phyloP scores from a whole-genome alignment of 1,140 invertebrate species.

The Macrotrachela quadricornifera region DNA sequence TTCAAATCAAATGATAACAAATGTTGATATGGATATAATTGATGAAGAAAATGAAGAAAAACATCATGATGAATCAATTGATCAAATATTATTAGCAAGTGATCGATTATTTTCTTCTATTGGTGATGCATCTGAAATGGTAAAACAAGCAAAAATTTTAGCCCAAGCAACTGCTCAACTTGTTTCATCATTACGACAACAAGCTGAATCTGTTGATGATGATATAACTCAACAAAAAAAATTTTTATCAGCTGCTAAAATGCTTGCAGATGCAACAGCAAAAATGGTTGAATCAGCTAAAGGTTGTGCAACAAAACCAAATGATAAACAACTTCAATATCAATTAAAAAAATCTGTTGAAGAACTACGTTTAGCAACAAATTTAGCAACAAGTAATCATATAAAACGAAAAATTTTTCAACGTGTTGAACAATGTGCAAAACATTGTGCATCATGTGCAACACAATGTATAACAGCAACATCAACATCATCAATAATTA shows the following conservation, averaged over 20 bases:
- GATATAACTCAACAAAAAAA: slow-evolving; percentile 65
- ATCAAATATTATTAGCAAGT: slow-evolving; percentile 67
- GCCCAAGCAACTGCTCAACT: slow-evolving; percentile 73
- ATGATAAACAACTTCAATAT: slow-evolving; percentile 59
- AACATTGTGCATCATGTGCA: slow-evolving; percentile 61
- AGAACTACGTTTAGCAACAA: slow-evolving; percentile 37
- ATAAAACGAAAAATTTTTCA: background rate
- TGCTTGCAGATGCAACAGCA: slow-evolving; percentile 79
- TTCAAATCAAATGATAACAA: no score
- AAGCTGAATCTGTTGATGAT: slow-evolving; percentile 43
- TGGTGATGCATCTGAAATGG: slow-evolving; percentile 69
- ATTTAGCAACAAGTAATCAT: background rate
- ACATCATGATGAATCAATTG: slow-evolving; percentile 54
- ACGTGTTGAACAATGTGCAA: slow-evolving; percentile 37
- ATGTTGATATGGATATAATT: no score
- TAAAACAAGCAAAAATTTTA: slow-evolving; percentile 67
- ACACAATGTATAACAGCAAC: slow-evolving; percentile 55
- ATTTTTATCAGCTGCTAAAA: slow-evolving; percentile 55
- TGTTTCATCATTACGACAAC: slow-evolving; percentile 73
- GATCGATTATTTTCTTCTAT: slow-evolving; percentile 61
- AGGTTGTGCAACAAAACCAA: slow-evolving; percentile 60
- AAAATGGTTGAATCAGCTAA: slow-evolving; percentile 86
- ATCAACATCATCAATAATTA: slow-evolving; percentile 40
- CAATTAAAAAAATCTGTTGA: slow-evolving; percentile 65
- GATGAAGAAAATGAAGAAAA: no score